A percentile compares a stretch with the other conserved stretches of the same genome.
Conservation (phyloP, 2,113 vertebrate genomes). For the western clawed frog (Xenopus tropicalis) region UCB_Xtro_10.0 CM004444.2:111294501-111295000, state of each 20-base stretch:
- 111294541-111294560: constrained; percentile 27
- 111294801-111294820: constrained; percentile 36
- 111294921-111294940: neutral
- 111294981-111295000: constrained; percentile 27
- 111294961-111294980: constrained; percentile 23
- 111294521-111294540: constrained; percentile 29
- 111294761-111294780: constrained; percentile 35
- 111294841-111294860: constrained; percentile 28
- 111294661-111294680: constrained; percentile 39
- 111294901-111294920: constrained; percentile 34
- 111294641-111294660: constrained; percentile 36
- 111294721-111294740: constrained; percentile 43
- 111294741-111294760: constrained; percentile 33
- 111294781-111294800: constrained; percentile 37
- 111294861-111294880: constrained; percentile 35
- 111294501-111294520: constrained; percentile 10
- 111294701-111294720: constrained; percentile 38
- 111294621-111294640: constrained; percentile 25
- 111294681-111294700: constrained; percentile 38
- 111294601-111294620: constrained; percentile 23
- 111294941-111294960: no score
- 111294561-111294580: constrained; percentile 23
- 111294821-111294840: constrained; percentile 39
- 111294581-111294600: constrained; percentile 25
- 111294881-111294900: constrained; percentile 25